Conservation (phyloP, 2,888 invertebrate species). For the Phyllotreta striolata region DNA sequence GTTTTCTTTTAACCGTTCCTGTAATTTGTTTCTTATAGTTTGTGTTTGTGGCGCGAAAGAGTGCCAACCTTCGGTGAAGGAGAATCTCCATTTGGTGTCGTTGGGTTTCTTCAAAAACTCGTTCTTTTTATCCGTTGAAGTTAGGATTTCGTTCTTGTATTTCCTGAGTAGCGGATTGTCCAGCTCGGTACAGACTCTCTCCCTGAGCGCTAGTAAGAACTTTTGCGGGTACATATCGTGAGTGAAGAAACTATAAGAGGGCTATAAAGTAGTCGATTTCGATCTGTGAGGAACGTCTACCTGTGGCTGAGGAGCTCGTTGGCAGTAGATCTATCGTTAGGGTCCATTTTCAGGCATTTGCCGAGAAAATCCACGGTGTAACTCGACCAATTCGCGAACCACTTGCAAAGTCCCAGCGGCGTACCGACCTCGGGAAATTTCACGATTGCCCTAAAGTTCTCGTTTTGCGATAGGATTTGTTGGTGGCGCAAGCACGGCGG, state of each 20-base stretch:
- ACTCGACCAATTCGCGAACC: conserved; percentile 61
- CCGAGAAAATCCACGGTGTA: conserved; percentile 61
- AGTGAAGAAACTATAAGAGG: conserved; percentile 34
- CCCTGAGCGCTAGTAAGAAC: conserved; percentile 71
- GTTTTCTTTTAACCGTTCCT: conserved; percentile 54
- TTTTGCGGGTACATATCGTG: conserved; percentile 67
- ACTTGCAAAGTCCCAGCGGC: conserved; percentile 52
- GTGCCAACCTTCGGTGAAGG: conserved; percentile 49
- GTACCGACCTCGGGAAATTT: conserved; percentile 49
- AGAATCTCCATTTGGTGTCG: conserved; percentile 55
- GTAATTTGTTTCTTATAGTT: neutral
- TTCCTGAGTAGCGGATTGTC: conserved; percentile 65
- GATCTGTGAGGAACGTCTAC: neutral
- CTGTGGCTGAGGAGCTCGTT: conserved; percentile 66
- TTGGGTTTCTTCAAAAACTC: conserved; percentile 41
- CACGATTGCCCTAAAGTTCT: conserved; percentile 60
- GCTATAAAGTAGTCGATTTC: neutral
- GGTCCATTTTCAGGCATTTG: conserved; percentile 69
- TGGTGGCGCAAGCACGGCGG: conserved; percentile 62
- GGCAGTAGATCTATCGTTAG: conserved; percentile 69
- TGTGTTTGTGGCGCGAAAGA: no score
- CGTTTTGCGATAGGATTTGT: conserved; percentile 61
- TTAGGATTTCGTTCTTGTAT: conserved; percentile 56
- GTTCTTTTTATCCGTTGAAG: conserved; percentile 57
- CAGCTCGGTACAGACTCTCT: conserved; percentile 71